phyloP scores from a whole-genome alignment of 2,888 invertebrate genomes.

The Cephus rjabovi region DNA sequence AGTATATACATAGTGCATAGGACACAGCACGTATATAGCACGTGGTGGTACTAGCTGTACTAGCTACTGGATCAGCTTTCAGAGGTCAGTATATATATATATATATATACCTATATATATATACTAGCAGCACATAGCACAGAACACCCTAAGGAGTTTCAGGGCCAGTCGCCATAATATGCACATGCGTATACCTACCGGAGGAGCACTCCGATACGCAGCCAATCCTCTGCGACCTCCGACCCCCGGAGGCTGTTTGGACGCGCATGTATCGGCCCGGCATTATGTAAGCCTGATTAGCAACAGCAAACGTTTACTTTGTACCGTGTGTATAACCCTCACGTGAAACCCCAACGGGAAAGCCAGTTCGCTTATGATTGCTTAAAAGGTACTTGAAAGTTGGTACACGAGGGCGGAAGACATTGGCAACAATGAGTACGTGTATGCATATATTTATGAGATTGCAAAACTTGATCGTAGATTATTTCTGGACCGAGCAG shows the following conservation, averaged over 20 bases:
- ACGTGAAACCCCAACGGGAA: constrained; percentile 3
- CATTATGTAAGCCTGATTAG: constrained; percentile 66
- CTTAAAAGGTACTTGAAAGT: constrained; percentile 3
- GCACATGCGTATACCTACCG: constrained; percentile 17
- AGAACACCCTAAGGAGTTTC: constrained; percentile 25
- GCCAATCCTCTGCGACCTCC: too few species aligned
- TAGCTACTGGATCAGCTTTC: not conserved
- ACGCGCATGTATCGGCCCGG: constrained; percentile 51
- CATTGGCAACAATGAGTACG: too few species aligned
- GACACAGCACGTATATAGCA: constrained; percentile 6
- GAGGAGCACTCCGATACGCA: too few species aligned
- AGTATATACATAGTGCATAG: constrained; percentile 23
- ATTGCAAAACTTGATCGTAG: too few species aligned
- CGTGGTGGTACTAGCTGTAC: not conserved
- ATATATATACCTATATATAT: constrained; percentile 8
- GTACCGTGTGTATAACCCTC: constrained; percentile 33
- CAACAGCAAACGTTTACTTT: constrained; percentile 65
- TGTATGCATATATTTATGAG: too few species aligned
- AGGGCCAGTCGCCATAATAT: constrained; percentile 22
- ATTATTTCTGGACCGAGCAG: too few species aligned
- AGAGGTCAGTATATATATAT: constrained; percentile 8
- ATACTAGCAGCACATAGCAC: constrained; percentile 12
- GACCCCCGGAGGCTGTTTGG: constrained; percentile 61
- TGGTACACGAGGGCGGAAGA: not conserved
- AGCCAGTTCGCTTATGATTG: not conserved